phyloP scores from a whole-genome alignment of 2,113 vertebrate species.

The Elgaria multicarinata region DNA sequence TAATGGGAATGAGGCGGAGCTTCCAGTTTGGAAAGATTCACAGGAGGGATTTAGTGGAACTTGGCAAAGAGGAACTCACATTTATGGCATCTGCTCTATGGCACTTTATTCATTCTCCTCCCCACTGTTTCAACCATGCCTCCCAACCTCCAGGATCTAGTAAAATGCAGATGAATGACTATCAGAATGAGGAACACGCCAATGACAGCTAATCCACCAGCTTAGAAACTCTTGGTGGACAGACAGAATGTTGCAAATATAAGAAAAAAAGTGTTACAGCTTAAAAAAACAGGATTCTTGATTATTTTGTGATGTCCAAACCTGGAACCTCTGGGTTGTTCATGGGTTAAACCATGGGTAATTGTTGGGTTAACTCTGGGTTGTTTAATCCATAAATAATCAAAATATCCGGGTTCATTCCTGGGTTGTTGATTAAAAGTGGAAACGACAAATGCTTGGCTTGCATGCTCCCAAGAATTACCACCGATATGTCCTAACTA shows the following conservation, averaged over 20 bases:
- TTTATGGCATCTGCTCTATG: constrained; percentile 67
- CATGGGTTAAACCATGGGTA: no score
- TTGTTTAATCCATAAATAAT: no score
- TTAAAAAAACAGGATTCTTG: neutral
- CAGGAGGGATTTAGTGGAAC: constrained; percentile 61
- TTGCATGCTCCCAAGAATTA: no score
- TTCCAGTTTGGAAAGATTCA: constrained; percentile 65
- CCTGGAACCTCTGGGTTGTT: no score
- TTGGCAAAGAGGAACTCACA: constrained; percentile 64
- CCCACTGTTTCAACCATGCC: constrained; percentile 16
- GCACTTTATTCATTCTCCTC: constrained; percentile 70
- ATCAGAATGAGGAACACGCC: neutral
- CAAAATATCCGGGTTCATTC: no score
- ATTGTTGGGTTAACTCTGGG: no score
- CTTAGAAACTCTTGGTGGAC: neutral
- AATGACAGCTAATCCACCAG: neutral
- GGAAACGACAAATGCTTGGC: no score
- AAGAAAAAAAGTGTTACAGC: neutral
- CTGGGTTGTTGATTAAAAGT: no score
- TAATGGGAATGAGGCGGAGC: constrained; percentile 62
- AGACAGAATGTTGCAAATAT: neutral
- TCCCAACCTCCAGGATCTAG: neutral
- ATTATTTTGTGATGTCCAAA: no score
- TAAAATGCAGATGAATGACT: neutral
- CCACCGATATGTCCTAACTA: no score